These are phyloP conservation scores for Junonia oenone DNA, from an alignment of 2,888 invertebrate genomes.

Conservation along the genomic window DNA sequence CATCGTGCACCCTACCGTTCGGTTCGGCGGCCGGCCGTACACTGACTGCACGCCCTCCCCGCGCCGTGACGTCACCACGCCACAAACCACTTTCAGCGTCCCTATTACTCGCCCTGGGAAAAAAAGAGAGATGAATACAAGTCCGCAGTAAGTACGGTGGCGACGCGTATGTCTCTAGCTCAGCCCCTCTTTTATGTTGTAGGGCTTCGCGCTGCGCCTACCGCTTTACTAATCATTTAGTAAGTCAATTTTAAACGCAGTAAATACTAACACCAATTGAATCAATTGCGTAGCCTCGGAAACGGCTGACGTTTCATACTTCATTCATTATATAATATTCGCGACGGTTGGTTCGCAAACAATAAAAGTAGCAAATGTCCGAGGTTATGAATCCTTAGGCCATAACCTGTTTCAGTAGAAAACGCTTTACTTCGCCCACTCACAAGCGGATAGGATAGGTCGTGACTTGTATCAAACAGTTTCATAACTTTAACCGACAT, in stretches of 20 bases:
- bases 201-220: conserved; percentile 39
- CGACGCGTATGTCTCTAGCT: conserved; percentile 36
- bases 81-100: conserved; percentile 29
- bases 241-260: conserved; percentile 32
- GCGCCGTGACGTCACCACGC: conserved; percentile 61
- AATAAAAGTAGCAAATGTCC: background rate
- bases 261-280: conserved; percentile 20
- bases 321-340: conserved; percentile 1
- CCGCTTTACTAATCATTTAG: conserved; percentile 32
- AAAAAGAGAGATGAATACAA: conserved; percentile 25
- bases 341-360: background rate
- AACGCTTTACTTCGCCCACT: conserved; percentile 19
- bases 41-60: conserved; percentile 47
- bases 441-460: conserved; percentile 24
- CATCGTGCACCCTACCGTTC: conserved; percentile 59
- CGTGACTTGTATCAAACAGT: conserved; percentile 24
- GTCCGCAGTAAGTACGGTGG: conserved; percentile 39
- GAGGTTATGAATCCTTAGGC: conserved; percentile 12
- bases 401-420: conserved; percentile 25
- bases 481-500: conserved; percentile 24
- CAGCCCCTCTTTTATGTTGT: conserved; percentile 38
- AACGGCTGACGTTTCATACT: background rate
- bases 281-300: conserved; percentile 9
- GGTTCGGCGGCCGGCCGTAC: conserved; percentile 58
- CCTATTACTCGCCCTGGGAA: conserved; percentile 17